Percentiles rank a stretch among this genome's conserved stretches.
Conservation (phyloP, 2,113 vertebrate genomes). For the Pardalotus punctatus region DNA sequence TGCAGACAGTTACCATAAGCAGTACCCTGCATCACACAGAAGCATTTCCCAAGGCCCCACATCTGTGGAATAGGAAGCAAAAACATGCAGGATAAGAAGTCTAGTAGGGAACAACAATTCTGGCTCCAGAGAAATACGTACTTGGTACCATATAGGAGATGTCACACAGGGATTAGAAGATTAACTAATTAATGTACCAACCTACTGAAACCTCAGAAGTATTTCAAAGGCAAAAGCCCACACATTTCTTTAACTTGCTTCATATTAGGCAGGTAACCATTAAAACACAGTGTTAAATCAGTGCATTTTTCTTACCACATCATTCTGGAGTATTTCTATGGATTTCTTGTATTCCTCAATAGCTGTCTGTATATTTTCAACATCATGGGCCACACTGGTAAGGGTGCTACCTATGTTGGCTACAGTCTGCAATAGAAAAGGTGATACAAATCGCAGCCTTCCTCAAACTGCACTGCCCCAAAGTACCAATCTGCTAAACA, state of each 20-base stretch:
- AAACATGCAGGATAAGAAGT: background rate
- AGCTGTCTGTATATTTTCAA: constrained; percentile 85
- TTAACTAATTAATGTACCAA: background rate
- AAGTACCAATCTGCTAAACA: background rate
- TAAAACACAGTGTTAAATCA: background rate
- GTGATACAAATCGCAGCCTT: background rate
- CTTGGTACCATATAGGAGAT: background rate
- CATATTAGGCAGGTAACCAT: background rate
- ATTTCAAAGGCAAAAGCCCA: background rate
- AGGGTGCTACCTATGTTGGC: constrained; percentile 93
- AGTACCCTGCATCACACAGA: background rate
- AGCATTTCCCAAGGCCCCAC: background rate
- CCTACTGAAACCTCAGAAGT: background rate
- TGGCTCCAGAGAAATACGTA: background rate
- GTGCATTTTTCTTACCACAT: constrained; percentile 77
- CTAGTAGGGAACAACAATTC: background rate
- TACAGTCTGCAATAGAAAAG: constrained; percentile 82
- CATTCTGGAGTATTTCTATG: constrained; percentile 73
- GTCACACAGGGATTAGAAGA: background rate
- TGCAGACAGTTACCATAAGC: background rate
- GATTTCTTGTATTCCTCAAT: constrained; percentile 85
- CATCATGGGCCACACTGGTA: constrained; percentile 91
- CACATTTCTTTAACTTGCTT: background rate
- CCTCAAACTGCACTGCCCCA: background rate
- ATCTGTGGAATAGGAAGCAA: background rate